Conservation (phyloP, 1,140 invertebrate species). For the Micrasema minimum region DNA sequence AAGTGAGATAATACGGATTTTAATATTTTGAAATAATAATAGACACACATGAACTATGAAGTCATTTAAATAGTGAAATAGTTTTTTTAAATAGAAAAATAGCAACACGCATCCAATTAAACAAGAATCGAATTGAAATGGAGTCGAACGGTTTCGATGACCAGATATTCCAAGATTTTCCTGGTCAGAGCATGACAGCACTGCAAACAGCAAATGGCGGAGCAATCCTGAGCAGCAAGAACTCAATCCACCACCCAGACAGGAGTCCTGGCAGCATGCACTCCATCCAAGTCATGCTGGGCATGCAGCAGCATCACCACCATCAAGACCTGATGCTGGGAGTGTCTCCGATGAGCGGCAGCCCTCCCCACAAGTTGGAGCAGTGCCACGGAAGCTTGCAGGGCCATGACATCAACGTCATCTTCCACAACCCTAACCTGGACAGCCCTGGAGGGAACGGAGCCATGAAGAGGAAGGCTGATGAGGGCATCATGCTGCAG, state of each 20-base stretch:
- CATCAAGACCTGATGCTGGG: constrained; percentile 64
- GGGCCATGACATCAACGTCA: constrained; percentile 62
- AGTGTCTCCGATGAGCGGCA: constrained; percentile 59
- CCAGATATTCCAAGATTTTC: constrained; percentile 79
- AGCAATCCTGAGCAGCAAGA: constrained; percentile 58
- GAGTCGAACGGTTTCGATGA: constrained; percentile 81
- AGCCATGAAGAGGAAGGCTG: constrained; percentile 62
- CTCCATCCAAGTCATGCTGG: constrained; percentile 80
- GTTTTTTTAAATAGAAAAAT: no score
- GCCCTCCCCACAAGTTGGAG: constrained; percentile 56
- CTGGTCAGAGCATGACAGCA: constrained; percentile 69
- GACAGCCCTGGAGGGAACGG: constrained; percentile 59
- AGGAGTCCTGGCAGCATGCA: constrained; percentile 66
- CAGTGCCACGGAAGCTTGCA: constrained; percentile 58
- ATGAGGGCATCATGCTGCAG: constrained; percentile 68
- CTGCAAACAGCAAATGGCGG: constrained; percentile 55
- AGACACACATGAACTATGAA: no score
- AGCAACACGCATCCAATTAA: no score
- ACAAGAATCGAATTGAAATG: no score
- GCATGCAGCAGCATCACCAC: constrained; percentile 69
- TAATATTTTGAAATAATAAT: neutral
- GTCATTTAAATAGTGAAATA: no score
- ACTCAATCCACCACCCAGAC: constrained; percentile 59
- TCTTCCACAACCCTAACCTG: constrained; percentile 68
- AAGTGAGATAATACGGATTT: no score